Percentiles rank a stretch among this genome's conserved stretches.
These are phyloP conservation scores for Spicauda simplicius DNA, from an alignment of 2,888 invertebrate species.

Conservation along the genomic window DNA sequence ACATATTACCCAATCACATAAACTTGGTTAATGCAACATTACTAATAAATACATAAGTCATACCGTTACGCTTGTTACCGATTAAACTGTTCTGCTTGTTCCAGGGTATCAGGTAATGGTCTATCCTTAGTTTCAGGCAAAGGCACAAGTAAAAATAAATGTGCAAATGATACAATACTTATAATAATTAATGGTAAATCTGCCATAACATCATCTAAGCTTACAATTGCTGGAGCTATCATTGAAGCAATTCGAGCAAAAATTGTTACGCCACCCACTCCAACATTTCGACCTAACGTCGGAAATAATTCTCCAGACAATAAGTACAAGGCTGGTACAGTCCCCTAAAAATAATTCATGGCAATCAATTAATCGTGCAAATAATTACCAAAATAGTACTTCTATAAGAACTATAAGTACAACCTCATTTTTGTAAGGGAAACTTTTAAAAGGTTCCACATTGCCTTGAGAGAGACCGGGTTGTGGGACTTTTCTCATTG, in stretches of 20 bases:
- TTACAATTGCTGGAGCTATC: slow-evolving; percentile 75
- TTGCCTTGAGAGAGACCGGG: too few species aligned
- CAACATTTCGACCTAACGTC: slow-evolving; percentile 90
- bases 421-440: too few species aligned
- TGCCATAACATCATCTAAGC: slow-evolving; percentile 54
- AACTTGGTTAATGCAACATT: too few species aligned
- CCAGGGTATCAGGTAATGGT: slow-evolving; percentile 80
- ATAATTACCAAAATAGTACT: not conserved
- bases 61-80: slow-evolving; percentile 3
- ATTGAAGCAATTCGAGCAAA: slow-evolving; percentile 92
- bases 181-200: slow-evolving; percentile 66
- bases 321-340: slow-evolving; percentile 86
- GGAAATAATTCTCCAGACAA: slow-evolving; percentile 92
- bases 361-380: not conserved
- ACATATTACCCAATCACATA: too few species aligned
- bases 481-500: too few species aligned
- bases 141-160: slow-evolving; percentile 65
- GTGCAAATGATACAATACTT: slow-evolving; percentile 58
- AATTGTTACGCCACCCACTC: slow-evolving; percentile 89
- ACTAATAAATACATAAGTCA: too few species aligned
- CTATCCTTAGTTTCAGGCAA: slow-evolving; percentile 76
- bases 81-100: slow-evolving; percentile 70
- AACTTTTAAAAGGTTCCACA: too few species aligned
- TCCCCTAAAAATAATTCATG: slow-evolving; percentile 68
- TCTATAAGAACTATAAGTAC: not conserved